phyloP scores from a whole-genome alignment of 2,797 vertebrate genomes.

The Loris lydekkerianus region DNA sequence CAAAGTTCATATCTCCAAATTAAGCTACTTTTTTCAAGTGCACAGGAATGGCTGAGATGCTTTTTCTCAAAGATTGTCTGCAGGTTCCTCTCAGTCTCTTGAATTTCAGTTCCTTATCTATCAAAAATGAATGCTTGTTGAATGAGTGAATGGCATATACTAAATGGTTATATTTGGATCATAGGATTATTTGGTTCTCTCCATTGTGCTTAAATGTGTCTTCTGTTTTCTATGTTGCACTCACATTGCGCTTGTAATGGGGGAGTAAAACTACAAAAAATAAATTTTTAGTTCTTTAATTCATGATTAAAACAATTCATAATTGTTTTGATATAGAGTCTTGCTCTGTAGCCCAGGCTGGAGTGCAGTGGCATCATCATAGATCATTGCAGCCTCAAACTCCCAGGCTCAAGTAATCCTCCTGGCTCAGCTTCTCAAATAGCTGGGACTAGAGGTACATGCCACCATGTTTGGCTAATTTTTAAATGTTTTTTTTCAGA shows the following conservation, averaged over 20 bases:
- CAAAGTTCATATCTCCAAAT: slow-evolving; percentile 13
- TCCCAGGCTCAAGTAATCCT: background rate
- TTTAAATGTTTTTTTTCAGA: background rate
- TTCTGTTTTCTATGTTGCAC: background rate
- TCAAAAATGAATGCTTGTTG: background rate
- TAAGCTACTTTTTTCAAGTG: too few relatives aligned
- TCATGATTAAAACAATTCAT: too few relatives aligned
- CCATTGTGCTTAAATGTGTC: slow-evolving; percentile 4
- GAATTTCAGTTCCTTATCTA: too few relatives aligned
- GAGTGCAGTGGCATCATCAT: background rate
- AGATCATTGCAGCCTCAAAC: background rate
- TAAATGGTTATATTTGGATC: background rate
- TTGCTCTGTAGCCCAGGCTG: background rate
- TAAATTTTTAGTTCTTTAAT: background rate
- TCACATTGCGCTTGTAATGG: background rate
- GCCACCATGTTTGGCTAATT: background rate
- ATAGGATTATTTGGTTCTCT: background rate
- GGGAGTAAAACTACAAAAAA: slow-evolving; percentile 42
- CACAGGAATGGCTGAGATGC: too few relatives aligned
- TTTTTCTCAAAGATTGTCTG: too few relatives aligned
- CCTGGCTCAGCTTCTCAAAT: background rate
- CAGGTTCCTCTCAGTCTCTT: too few relatives aligned
- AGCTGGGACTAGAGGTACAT: background rate
- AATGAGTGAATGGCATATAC: slow-evolving; percentile 29
- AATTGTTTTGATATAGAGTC: background rate